Evolutionary conservation across 2,888 invertebrate genomes (phyloP).

Genomic region (Homarus gammarus): DNA sequence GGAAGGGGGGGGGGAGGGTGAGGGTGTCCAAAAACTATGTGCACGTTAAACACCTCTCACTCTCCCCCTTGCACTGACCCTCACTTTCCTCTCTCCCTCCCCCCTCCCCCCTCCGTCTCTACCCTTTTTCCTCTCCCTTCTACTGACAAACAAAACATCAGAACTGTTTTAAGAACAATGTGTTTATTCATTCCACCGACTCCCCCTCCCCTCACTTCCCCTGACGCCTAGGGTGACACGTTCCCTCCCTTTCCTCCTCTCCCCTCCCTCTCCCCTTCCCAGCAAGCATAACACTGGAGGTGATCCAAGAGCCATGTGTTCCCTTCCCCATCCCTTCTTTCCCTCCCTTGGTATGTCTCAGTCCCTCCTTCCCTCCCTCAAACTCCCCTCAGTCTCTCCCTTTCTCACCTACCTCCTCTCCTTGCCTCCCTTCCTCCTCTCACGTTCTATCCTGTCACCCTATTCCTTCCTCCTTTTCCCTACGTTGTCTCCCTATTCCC

Average conservation of each 20-base stretch:
- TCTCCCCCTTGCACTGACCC: not conserved
- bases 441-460: not conserved
- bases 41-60: not conserved
- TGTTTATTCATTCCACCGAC: not conserved
- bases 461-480: not conserved
- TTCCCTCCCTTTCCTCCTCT: not conserved
- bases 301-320: no score
- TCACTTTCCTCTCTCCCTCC: not conserved
- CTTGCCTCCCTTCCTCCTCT: not conserved
- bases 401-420: not conserved
- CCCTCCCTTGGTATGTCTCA: not conserved
- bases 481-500: no score
- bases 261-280: no score
- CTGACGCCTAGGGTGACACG: no score
- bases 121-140: not conserved
- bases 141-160: not conserved
- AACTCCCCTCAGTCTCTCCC: not conserved
- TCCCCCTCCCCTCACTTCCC: not conserved
- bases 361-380: not conserved
- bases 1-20: no score
- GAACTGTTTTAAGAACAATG: no score
- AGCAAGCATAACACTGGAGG: no score
- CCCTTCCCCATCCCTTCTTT: not conserved
- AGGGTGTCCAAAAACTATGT: no score
- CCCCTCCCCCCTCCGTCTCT: not conserved